Conservation (phyloP, 2,888 invertebrate species). For the Homarus gammarus region DNA sequence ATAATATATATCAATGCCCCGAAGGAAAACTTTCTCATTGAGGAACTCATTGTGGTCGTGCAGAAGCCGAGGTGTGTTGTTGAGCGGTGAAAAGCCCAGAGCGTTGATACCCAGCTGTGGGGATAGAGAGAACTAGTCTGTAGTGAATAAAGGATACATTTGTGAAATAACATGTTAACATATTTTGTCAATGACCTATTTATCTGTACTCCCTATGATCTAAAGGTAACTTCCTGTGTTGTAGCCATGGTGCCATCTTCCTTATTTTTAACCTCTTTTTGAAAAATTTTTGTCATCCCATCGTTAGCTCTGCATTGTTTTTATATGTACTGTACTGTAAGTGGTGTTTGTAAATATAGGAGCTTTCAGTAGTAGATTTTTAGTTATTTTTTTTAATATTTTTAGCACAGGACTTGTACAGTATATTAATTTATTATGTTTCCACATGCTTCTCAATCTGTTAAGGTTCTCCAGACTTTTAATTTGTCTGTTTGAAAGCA, state of each 20-base stretch:
- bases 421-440: constrained; percentile 60
- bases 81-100: constrained; percentile 94
- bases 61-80: constrained; percentile 88
- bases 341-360: constrained; percentile 56
- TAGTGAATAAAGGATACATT: no score
- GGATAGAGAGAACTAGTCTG: no score
- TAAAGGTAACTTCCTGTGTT: constrained; percentile 31
- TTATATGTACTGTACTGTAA: constrained; percentile 44
- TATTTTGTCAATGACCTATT: constrained; percentile 71
- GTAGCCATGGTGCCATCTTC: constrained; percentile 63
- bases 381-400: constrained; percentile 25
- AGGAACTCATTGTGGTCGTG: constrained; percentile 96
- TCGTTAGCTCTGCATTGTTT: constrained; percentile 56
- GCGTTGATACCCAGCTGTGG: constrained; percentile 88
- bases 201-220: constrained; percentile 61
- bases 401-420: constrained; percentile 45
- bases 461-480: neutral
- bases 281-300: constrained; percentile 11
- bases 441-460: constrained; percentile 14
- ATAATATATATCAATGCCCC: constrained; percentile 89
- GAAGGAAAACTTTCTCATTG: constrained; percentile 87
- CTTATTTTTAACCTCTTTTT: no score
- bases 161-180: no score
- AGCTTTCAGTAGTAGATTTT: constrained; percentile 28
- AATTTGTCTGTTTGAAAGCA: no score